Conservation (phyloP, 2,888 invertebrate species). For the Protodeltote pygarga region DNA sequence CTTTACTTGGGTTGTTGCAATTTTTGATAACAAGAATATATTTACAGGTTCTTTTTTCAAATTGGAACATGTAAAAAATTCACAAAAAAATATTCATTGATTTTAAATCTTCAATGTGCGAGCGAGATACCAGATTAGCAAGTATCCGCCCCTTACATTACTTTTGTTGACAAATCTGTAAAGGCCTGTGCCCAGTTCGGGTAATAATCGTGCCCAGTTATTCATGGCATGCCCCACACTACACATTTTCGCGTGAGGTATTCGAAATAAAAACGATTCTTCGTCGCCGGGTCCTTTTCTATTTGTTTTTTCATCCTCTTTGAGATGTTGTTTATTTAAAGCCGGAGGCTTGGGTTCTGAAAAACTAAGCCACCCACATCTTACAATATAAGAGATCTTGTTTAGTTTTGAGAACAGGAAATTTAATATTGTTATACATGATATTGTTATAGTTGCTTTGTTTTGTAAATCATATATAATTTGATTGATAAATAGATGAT, state of each 20-base stretch:
- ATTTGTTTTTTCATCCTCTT: constrained; percentile 10
- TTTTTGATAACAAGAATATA: too few relatives aligned
- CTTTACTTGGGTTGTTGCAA: too few relatives aligned
- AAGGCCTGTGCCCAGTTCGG: constrained; percentile 10
- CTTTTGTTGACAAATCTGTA: constrained; percentile 21
- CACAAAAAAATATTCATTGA: too few relatives aligned
- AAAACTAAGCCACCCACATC: not conserved
- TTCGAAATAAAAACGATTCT: constrained; percentile 31
- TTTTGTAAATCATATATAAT: too few relatives aligned
- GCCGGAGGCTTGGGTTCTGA: constrained; percentile 4
- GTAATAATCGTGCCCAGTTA: constrained; percentile 31
- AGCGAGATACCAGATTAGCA: too few relatives aligned
- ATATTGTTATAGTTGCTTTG: not conserved
- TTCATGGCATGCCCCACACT: constrained; percentile 27
- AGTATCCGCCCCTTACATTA: not conserved
- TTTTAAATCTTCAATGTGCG: too few relatives aligned
- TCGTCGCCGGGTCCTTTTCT: constrained; percentile 6
- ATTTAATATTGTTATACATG: not conserved
- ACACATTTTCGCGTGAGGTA: constrained; percentile 23
- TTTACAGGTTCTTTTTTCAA: too few relatives aligned
- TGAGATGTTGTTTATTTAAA: constrained; percentile 31
- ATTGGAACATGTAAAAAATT: too few relatives aligned
- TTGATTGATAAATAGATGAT: too few relatives aligned
- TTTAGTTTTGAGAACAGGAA: not conserved
- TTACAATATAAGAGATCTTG: not conserved